These are phyloP conservation scores for zebrafish (Danio rerio) DNA, from an alignment of 2,113 vertebrate genomes.

Conservation along the genomic window GRCz12tu NC_133199.1:8657501-8658000, in stretches of 20 bases:
- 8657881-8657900: constrained; percentile 72
- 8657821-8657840: constrained; percentile 66
- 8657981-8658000: not conserved
- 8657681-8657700: not conserved
- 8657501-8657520: too few relatives aligned
- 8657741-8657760: constrained; percentile 7
- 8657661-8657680: not conserved
- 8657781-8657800: constrained; percentile 18
- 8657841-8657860: constrained; percentile 71
- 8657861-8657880: constrained; percentile 79
- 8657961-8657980: constrained; percentile 5
- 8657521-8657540: too few relatives aligned
- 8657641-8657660: not conserved
- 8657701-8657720: not conserved
- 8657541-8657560: too few relatives aligned
- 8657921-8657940: constrained; percentile 66
- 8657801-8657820: constrained; percentile 1
- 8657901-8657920: constrained; percentile 66
- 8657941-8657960: constrained; percentile 35
- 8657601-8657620: too few relatives aligned
- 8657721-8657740: constrained; percentile 23
- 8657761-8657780: constrained; percentile 10
- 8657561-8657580: too few relatives aligned
- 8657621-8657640: too few relatives aligned
- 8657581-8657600: too few relatives aligned